Base-by-base conservation (phyloP, 2,113 vertebrate genomes). In the Scomber colias region DNA sequence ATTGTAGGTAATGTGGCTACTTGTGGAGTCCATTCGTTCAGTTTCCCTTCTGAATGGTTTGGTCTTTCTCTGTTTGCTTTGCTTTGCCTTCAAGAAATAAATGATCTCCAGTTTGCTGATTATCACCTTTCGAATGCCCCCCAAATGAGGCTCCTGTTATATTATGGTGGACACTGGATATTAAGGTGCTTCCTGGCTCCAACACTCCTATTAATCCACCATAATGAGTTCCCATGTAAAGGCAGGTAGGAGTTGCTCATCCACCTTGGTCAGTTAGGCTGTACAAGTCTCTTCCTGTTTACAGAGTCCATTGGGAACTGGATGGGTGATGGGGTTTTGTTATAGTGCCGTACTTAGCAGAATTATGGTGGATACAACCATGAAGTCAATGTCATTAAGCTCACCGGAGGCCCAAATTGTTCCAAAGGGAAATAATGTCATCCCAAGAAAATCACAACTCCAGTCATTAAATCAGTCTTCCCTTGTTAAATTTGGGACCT, bases 111-210 rank as follows among this genome's bases (percentile, higher is more conserved):
- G 62, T 65, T 73, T 40, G 31, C 64, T 30, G 24, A 21, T 66
- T 71, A 61, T 51, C 53, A n/a, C 54, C 70, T 2, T 55, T 66
- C 15, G 30, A 27, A 62, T 16, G 51, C 81, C 67, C 54, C 54
- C 54, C 48, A 57, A 61, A 67, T 53, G 7, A 71, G 48, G 35
- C 82, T 81, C 77, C 66, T 40, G 35, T 40, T 40, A 30, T n/a
- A 40, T 82, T 66, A 48, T 67, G 72, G 66, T 56, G 71, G 70
- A 81, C 73, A n/a, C 49, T 71, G 73, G 60, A 24, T 67, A 12
- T 82, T 89, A 85, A 87, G 82, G 90, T 90, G 85, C 89, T 70
- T 65, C 84, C 60, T 71, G 63, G 49, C 57, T 85, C 64, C 81
- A 55, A 53, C 62, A 21, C 65, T 77, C 60, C 54, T 14, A 11